Conservation (phyloP, 2,113 vertebrate genomes). For the Chunga burmeisteri region DNA sequence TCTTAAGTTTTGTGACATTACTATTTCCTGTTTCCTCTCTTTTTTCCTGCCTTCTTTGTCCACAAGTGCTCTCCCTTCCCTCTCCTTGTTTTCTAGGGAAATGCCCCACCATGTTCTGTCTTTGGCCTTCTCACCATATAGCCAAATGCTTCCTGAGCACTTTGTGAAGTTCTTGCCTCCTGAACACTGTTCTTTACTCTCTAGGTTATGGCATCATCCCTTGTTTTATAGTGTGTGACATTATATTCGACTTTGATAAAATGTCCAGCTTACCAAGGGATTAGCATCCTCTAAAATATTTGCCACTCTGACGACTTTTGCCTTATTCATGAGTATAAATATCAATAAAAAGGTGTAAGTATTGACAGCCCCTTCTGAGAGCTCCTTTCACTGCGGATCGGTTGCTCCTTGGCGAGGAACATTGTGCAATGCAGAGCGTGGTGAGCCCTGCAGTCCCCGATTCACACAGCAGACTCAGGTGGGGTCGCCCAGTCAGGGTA, state of each 20-base stretch:
- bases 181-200: background rate
- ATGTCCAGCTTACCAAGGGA: background rate
- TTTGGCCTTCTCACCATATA: background rate
- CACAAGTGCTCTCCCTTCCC: background rate
- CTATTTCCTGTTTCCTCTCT: background rate
- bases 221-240: background rate
- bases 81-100: background rate
- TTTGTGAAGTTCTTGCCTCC: background rate
- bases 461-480: background rate
- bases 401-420: rapidly evolving
- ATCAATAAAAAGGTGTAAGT: background rate
- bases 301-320: background rate
- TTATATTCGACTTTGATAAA: background rate
- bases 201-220: background rate
- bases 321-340: background rate
- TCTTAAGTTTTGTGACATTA: background rate
- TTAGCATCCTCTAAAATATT: background rate
- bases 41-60: background rate
- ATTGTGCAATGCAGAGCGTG: rapidly evolving
- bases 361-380: background rate
- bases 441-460: background rate
- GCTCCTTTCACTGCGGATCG: background rate
- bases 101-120: background rate
- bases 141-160: background rate
- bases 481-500: background rate